These are phyloP conservation scores for Condylura cristata DNA, from an alignment of 2,113 vertebrate species.

Conservation along the genomic window DNA sequence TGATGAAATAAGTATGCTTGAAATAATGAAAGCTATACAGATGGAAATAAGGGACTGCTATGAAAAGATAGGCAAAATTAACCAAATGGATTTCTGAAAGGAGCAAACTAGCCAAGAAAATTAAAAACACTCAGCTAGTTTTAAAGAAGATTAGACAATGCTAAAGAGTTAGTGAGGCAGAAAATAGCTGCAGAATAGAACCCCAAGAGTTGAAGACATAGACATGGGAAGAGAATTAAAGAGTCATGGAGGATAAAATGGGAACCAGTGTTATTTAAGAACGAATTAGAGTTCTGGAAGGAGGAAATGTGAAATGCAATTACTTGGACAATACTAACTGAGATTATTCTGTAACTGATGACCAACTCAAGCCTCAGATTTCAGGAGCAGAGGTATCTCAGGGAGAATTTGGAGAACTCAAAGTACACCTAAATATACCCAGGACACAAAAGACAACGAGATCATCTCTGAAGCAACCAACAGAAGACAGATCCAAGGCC, in stretches of 20 bases:
- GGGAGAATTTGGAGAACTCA: background rate
- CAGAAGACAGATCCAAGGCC: too few relatives aligned
- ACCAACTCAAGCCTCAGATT: background rate
- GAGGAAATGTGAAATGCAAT: background rate
- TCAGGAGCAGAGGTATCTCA: background rate
- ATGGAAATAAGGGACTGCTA: too few relatives aligned
- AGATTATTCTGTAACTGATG: background rate
- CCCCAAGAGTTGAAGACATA: background rate
- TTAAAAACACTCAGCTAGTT: background rate
- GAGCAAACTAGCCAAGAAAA: background rate
- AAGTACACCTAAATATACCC: background rate
- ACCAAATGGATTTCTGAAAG: background rate
- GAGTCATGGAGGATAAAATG: background rate
- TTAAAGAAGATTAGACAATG: background rate
- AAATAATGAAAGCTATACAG: too few relatives aligned
- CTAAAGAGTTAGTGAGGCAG: background rate
- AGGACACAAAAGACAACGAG: background rate
- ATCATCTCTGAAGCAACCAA: too few relatives aligned
- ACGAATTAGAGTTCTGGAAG: background rate
- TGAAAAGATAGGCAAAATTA: background rate
- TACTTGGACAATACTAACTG: background rate
- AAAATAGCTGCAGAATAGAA: conserved; percentile 22
- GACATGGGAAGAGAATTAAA: background rate
- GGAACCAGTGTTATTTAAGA: background rate
- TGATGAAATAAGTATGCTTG: conserved; percentile 3